Evolutionary conservation across 1,140 invertebrate genomes (phyloP).

Genomic region (Lepidotrigona ventralis): DNA sequence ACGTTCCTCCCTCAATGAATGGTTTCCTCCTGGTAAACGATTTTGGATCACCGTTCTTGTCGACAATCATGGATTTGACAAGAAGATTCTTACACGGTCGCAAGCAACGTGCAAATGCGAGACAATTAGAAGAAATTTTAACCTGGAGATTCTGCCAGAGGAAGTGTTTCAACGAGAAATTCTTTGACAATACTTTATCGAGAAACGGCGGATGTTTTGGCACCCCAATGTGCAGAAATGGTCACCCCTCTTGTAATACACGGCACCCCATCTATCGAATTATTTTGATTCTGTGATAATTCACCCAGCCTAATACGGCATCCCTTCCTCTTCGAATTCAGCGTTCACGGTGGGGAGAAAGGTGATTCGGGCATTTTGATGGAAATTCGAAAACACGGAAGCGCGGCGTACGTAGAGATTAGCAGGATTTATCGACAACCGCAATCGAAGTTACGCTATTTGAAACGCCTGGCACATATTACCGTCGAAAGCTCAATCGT

Average conservation of each 20-base stretch:
- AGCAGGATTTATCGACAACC: constrained; percentile 35
- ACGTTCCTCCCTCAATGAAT: background rate
- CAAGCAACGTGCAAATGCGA: too few relatives aligned
- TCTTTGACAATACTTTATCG: constrained; percentile 38
- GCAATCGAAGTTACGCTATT: background rate
- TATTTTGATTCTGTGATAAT: constrained; percentile 80
- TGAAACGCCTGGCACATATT: background rate
- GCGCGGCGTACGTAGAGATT: constrained; percentile 33
- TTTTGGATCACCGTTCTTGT: background rate
- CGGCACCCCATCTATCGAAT: constrained; percentile 76
- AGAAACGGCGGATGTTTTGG: constrained; percentile 65
- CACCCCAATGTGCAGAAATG: constrained; percentile 58
- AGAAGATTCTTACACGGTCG: too few relatives aligned
- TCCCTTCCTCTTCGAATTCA: constrained; percentile 44
- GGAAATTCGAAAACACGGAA: constrained; percentile 59
- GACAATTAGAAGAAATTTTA: too few relatives aligned
- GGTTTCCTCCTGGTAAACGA: too few relatives aligned
- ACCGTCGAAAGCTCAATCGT: background rate
- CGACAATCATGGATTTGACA: rapidly evolving
- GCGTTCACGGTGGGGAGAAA: constrained; percentile 7
- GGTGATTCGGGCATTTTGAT: constrained; percentile 59
- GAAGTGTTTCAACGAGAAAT: constrained; percentile 6
- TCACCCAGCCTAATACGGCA: constrained; percentile 73
- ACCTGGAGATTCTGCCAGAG: background rate
- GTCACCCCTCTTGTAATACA: constrained; percentile 69